Evolutionary conservation across 2,113 vertebrate species (phyloP), one percentile per base, ranked within the genome.

Genomic region (Piprites chloris): DNA sequence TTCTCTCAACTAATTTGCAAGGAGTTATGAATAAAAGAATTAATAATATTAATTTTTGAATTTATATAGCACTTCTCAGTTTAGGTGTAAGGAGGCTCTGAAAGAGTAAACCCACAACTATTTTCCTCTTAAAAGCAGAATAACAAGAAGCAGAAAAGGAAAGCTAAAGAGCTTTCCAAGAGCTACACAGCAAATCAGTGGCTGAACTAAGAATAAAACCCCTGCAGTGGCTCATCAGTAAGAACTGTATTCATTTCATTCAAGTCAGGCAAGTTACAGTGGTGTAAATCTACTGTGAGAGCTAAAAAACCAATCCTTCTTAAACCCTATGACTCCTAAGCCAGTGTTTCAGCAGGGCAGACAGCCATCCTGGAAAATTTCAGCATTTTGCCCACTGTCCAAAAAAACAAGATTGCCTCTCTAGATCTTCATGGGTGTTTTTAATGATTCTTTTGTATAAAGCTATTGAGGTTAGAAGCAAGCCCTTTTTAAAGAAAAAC

Each of bases 241-340:
- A 91, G 81, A 75, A 53, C 69, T 69, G 53, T 59, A 82, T 94
- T 95, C 46, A 79, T 87, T 94, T 95, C 67, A 73, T 93, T 96
- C 84, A 92, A 80, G 84, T 42, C 85, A 79, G 79, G 75, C 88
- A 49, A 95, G 87, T 81, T 95, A 52, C 68, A 94, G 88, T 74
- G 87, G 78, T 87, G 66, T 81, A 87, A 68, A 77, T 53, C 81
- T 58, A 87, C 83, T 85, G 77, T 41, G 74, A 85, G 81, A 37
- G 53, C 76, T 80, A 50, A 87, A 91, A 95, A 82, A 87, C 9
- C 63, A 93, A 79, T 87, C 74, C 62, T 27, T 66, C 81, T 89
- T 76, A 72, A 92, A 87, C 66, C 74, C 62, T 94, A 85, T 82
- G 93, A 87, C 74, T 82, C 32, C 69, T 32, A 46, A 63, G 63